Evolutionary conservation across 2,797 vertebrate genomes (phyloP).

Genomic region (Esox masquinongy): DNA sequence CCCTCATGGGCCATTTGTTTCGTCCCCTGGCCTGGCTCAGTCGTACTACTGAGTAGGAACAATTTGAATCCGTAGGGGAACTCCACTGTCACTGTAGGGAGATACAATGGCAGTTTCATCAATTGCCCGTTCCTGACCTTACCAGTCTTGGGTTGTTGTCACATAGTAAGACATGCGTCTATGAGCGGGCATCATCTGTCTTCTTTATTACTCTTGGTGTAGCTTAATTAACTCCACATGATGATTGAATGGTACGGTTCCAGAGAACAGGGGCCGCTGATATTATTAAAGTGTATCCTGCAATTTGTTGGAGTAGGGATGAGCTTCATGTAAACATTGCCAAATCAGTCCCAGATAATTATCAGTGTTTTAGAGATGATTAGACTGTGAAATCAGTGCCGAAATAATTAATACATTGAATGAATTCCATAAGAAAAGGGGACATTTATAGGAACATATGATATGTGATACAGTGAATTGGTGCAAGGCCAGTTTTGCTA

Average conservation of each 20-base stretch:
- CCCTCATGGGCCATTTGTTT: slow-evolving; percentile 55
- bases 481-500: background rate
- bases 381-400: background rate
- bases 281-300: slow-evolving; percentile 59
- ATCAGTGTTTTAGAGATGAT: background rate
- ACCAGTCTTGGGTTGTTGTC: slow-evolving; percentile 65
- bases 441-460: background rate
- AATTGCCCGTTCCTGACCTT: slow-evolving; percentile 74
- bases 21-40: slow-evolving; percentile 31
- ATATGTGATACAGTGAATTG: slow-evolving; percentile 14
- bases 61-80: slow-evolving; percentile 57
- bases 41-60: slow-evolving; percentile 47
- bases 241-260: slow-evolving; percentile 68
- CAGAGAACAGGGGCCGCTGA: slow-evolving; percentile 71
- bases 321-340: background rate
- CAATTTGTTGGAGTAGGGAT: slow-evolving; percentile 35
- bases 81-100: slow-evolving; percentile 45
- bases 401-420: background rate
- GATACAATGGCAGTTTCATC: slow-evolving; percentile 73
- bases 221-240: slow-evolving; percentile 73
- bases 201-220: slow-evolving; percentile 74
- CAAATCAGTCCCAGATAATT: background rate
- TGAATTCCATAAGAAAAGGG: background rate
- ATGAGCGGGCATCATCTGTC: slow-evolving; percentile 67
- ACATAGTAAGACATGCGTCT: slow-evolving; percentile 51